Base-by-base conservation (phyloP, 1,140 invertebrate genomes). In the Trichonephila inaurata region DNA sequence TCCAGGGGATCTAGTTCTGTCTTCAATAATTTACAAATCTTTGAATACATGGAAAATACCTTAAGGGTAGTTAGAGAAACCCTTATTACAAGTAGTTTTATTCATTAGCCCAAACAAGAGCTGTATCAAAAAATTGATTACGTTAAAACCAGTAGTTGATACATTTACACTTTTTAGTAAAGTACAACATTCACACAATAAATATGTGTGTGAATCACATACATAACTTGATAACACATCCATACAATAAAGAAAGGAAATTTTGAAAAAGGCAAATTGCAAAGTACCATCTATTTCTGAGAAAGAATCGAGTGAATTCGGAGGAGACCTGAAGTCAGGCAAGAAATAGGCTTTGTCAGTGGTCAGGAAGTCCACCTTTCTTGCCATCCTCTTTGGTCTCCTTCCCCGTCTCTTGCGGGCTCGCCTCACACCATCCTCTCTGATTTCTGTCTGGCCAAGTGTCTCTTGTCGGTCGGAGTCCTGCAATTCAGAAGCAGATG, bases 221-320 rank as follows among this genome's bases (percentile, higher is more conserved):
- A 12, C 10, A 51, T 51, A 51, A 51, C 51, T 51, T 51, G 51
- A 51, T 12, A 51, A 51, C 10, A 51, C 51, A 51, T 51, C 51
- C 51, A 24, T 24, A 33, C 16, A 40, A 24, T 40, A 40, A 82
- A 7, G 21, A 82, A 18, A 82, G 33, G 28, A 51, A 51, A 51
- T 51, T 51, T 51, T 51, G 51, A 44, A 83, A 40, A 24, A 77
- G 14, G 33, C 16, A 58, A 58, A 51, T 19, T 24, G 24, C 19
- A 14, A 61, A 40, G n/a, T 91, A 91, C 89, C 89, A 83, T 91
- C 77, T 44, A 91, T 91, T 91, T 82, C 44, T 40, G 91, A 72
- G 10, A 51, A 51, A 51, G 62, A 58, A 72, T 18, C 10, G 5
- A 66, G 33, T 8, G 83, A 58, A 24, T 69, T 18, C 18, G 62